Evolutionary conservation across 2,113 vertebrate genomes (phyloP), one percentile per base, ranked within the genome.

Genomic region (Lepidothrix coronata): DNA sequence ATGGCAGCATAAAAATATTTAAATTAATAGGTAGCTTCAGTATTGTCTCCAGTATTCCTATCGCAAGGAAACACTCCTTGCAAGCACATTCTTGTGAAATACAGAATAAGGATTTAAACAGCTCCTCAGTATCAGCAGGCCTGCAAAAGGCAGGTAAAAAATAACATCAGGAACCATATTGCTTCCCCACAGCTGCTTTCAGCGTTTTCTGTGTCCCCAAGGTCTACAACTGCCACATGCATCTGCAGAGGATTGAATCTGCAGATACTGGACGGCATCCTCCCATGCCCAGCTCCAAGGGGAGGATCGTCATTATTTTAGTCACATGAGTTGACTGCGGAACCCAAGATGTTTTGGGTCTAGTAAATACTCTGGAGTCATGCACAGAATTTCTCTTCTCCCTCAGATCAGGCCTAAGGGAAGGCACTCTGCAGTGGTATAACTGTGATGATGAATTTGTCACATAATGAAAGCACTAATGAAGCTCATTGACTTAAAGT

Each of bases 151-250:
- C 13, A 89, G 20, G 12, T 35, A 1, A 57, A 73, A 51, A 59
- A 1, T 5, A 71, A 1, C 11, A 65, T 21, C 12, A 72, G 61
- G 61, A 78, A 78, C 7, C 0, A 0, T 17, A 20, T 43, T 91
- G 2, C 33, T n/a, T 52, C 28, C n/a, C 7, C 37, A 57, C 18
- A 65, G 28, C 48, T 91, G 24, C 21, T 59, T 6, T 66, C 16
- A 20, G 27, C 21, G 6, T 27, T 59, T 65, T 66, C 20, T 70
- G 5, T 30, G 24, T 78, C 21, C 48, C 68, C 30, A 65, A 17
- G 17, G 21, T 46, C 55, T 79, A 62, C 48, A 52, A 11, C 41
- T 41, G n/a, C 18, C 37, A 41, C 0, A 0, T 20, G n/a, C 5
- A 7, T 46, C 57, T 55, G 78, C 21, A 39, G 22, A 59, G 49